A percentile compares a stretch with the other conserved stretches of the same genome.
These are phyloP conservation scores for Yponomeuta evonymella DNA, from an alignment of 2,888 invertebrate species.

Conservation along the genomic window DNA sequence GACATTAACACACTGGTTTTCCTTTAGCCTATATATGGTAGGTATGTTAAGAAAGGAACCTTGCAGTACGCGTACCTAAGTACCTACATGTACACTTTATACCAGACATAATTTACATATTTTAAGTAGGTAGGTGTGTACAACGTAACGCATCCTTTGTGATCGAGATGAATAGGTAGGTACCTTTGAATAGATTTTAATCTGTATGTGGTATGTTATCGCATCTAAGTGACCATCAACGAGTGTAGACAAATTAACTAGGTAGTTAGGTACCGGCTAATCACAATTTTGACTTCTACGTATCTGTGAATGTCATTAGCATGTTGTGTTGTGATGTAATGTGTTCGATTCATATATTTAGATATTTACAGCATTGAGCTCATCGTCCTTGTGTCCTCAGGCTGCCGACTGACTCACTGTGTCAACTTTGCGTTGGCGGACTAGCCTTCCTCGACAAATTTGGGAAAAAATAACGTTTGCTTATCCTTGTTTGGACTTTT, in stretches of 20 bases:
- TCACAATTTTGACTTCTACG: constrained; percentile 3
- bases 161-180: background rate
- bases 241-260: background rate
- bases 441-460: constrained; percentile 52
- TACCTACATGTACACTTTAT: background rate
- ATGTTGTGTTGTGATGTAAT: constrained; percentile 10
- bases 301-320: background rate
- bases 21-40: constrained; percentile 31
- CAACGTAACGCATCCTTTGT: background rate
- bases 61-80: background rate
- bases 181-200: background rate
- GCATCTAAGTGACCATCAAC: background rate
- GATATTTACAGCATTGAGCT: constrained; percentile 50
- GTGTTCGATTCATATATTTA: constrained; percentile 40
- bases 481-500: constrained; percentile 11
- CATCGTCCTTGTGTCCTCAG: constrained; percentile 62
- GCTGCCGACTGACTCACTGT: constrained; percentile 61
- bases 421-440: constrained; percentile 65
- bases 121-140: background rate
- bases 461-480: constrained; percentile 32
- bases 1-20: constrained; percentile 7
- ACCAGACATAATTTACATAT: background rate
- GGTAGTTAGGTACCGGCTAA: background rate
- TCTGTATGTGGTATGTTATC: background rate
- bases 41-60: constrained; percentile 33